These are phyloP conservation scores for Gallinago undulata DNA, from an alignment of 2,113 vertebrate genomes.

Conservation along the genomic window DNA sequence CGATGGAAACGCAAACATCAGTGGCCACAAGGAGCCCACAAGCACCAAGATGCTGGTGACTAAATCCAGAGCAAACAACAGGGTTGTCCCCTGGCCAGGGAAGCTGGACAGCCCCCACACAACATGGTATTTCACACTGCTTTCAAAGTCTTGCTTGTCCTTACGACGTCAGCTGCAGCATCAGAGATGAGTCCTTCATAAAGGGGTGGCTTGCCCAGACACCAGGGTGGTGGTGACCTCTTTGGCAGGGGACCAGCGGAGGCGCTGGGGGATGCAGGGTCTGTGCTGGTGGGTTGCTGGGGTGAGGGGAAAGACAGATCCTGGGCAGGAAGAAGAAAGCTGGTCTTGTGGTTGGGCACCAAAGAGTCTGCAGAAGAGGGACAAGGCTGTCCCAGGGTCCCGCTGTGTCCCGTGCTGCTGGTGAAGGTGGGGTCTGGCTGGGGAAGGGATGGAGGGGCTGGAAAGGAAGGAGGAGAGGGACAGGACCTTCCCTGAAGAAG, in stretches of 20 bases:
- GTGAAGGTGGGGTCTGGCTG: accelerated
- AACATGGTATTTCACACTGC: accelerated
- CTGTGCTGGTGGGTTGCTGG: accelerated
- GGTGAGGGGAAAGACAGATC: accelerated
- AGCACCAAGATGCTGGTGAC: accelerated
- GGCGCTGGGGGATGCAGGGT: background rate
- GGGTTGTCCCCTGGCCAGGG: background rate
- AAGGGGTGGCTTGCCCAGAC: accelerated
- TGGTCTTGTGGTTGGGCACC: background rate
- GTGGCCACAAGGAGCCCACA: accelerated
- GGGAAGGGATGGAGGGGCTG: background rate
- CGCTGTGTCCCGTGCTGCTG: accelerated
- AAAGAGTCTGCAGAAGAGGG: background rate
- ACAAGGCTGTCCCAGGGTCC: accelerated
- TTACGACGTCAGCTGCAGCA: accelerated
- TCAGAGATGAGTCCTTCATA: accelerated
- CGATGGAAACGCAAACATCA: accelerated
- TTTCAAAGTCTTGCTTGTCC: background rate
- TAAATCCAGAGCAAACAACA: background rate
- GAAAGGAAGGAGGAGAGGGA: background rate
- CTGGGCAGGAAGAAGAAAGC: background rate
- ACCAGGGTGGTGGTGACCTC: accelerated
- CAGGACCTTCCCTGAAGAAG: background rate
- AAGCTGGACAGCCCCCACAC: accelerated
- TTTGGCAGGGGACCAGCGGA: background rate